Evolutionary conservation across 2,113 vertebrate genomes (phyloP).

Genomic region (Gasterosteus nipponicus): DNA sequence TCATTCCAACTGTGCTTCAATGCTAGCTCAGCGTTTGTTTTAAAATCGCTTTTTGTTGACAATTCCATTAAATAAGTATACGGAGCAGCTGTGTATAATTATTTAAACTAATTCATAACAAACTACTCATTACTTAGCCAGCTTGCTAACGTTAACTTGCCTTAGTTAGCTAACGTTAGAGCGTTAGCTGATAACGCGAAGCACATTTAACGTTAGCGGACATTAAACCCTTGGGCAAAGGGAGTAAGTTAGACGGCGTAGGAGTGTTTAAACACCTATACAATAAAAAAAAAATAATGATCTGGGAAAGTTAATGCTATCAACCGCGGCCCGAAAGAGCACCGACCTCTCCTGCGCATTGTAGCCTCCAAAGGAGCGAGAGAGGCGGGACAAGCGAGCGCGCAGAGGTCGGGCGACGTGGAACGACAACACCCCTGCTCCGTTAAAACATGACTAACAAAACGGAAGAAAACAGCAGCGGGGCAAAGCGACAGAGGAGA

Average conservation of each 20-base stretch:
- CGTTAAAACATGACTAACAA: constrained; percentile 14
- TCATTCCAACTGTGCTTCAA: constrained; percentile 33
- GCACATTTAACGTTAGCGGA: constrained; percentile 30
- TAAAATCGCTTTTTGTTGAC: background rate
- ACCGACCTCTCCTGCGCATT: constrained; percentile 56
- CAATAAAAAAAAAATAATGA: constrained; percentile 42
- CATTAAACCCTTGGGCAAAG: background rate
- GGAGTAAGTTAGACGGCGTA: background rate
- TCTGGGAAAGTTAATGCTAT: constrained; percentile 59
- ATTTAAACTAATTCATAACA: constrained; percentile 21
- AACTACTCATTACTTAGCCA: constrained; percentile 51
- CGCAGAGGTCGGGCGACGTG: constrained; percentile 77
- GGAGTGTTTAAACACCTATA: background rate
- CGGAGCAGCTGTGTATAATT: background rate
- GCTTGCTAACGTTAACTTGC: constrained; percentile 54
- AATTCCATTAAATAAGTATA: background rate
- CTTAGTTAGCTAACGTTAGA: constrained; percentile 33
- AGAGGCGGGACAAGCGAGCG: constrained; percentile 37
- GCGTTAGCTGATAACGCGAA: constrained; percentile 24
- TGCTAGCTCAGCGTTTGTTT: background rate
- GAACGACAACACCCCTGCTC: constrained; percentile 68
- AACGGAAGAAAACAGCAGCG: constrained; percentile 9
- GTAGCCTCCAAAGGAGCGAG: background rate
- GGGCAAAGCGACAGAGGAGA: background rate
- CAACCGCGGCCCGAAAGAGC: constrained; percentile 64